phyloP scores from a whole-genome alignment of 2,113 vertebrate species.

The Vulpes vulpes region DNA sequence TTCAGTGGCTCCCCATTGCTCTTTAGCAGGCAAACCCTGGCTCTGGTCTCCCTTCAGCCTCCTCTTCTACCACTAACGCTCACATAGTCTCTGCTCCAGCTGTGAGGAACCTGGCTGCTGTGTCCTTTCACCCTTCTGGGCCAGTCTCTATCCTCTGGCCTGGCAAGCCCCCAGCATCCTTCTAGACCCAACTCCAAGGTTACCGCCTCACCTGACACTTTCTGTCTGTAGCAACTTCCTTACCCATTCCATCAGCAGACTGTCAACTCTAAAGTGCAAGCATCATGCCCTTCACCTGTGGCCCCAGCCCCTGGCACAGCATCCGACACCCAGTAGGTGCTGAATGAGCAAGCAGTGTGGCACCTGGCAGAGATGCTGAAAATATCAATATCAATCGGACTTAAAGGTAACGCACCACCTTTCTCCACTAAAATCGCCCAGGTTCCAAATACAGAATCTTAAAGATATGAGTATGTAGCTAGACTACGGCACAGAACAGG shows the following conservation, averaged over 20 bases:
- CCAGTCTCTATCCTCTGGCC: not conserved
- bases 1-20: not conserved
- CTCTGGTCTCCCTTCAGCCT: not conserved
- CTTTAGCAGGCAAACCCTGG: not conserved
- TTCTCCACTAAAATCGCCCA: not conserved
- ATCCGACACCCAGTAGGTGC: not conserved
- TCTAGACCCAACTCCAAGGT: not conserved
- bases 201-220: not conserved
- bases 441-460: not conserved
- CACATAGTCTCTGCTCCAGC: not conserved
- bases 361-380: not conserved
- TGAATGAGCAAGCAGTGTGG: not conserved
- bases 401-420: constrained; percentile 32
- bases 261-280: not conserved
- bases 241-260: not conserved
- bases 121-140: not conserved
- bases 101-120: not conserved
- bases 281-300: not conserved
- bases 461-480: not conserved
- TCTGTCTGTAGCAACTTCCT: not conserved
- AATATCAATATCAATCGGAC: not conserved
- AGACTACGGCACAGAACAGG: not conserved
- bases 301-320: not conserved
- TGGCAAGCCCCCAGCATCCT: not conserved
- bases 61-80: not conserved